phyloP scores from a whole-genome alignment of 1,140 invertebrate genomes.

The Drosophila sp. region DNA sequence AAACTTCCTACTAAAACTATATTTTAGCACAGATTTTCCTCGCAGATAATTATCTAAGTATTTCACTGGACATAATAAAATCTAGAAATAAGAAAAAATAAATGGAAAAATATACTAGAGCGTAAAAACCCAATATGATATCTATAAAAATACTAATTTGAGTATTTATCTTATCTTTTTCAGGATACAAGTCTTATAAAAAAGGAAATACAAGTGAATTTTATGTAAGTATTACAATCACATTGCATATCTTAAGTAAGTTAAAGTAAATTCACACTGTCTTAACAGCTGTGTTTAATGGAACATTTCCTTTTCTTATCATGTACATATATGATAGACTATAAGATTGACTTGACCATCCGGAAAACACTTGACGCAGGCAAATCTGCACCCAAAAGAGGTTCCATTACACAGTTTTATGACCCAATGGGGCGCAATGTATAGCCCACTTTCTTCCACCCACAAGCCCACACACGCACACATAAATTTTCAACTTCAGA shows the following conservation, averaged over 20 bases:
- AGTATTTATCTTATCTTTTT: not conserved
- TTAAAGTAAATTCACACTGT: not conserved
- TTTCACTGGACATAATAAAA: no score
- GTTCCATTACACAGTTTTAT: constrained; percentile 53
- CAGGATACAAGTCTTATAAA: not conserved
- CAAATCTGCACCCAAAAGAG: constrained; percentile 38
- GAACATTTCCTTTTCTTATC: constrained; percentile 6
- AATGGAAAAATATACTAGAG: no score
- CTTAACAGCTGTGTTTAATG: not conserved
- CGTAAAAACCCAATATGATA: no score
- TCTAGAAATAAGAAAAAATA: no score
- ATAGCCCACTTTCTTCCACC: constrained; percentile 1
- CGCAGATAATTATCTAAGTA: no score
- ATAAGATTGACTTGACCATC: constrained; percentile 3
- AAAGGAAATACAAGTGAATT: not conserved
- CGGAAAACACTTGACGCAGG: constrained; percentile 7
- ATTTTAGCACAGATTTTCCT: no score
- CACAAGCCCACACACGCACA: constrained; percentile 11
- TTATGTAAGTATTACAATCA: not conserved
- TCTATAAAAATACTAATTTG: not conserved
- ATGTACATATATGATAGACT: not conserved
- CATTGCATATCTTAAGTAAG: not conserved
- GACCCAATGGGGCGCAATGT: not conserved
- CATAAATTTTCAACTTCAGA: constrained; percentile 39
- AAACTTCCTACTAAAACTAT: no score